Evolutionary conservation across 2,797 vertebrate species (phyloP).

Genomic region (Enteromius unitaeniatus): DNA sequence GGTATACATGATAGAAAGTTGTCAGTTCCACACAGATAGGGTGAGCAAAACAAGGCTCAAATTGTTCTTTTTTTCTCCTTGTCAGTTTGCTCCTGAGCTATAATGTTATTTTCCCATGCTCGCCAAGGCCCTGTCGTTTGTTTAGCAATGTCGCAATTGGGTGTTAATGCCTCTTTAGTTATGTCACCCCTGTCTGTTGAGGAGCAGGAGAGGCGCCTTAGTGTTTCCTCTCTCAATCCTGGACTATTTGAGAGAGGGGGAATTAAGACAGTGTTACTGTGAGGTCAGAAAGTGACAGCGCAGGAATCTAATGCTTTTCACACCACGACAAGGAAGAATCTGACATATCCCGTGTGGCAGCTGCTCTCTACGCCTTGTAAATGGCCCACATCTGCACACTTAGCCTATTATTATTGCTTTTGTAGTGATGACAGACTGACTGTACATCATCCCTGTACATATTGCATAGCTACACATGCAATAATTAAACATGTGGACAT

Average conservation of each 20-base stretch:
- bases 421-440: background rate
- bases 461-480: background rate
- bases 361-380: background rate
- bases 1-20: conserved; percentile 72
- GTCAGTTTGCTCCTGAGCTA: conserved; percentile 66
- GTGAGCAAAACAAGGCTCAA: conserved; percentile 68
- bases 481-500: background rate
- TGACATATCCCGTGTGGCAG: background rate
- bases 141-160: conserved; percentile 70
- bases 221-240: conserved; percentile 42
- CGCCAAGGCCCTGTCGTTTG: conserved; percentile 67
- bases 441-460: background rate
- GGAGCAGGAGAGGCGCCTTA: conserved; percentile 60
- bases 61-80: conserved; percentile 67
- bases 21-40: conserved; percentile 68
- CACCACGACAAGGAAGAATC: conserved; percentile 45
- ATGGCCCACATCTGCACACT: background rate
- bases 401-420: conserved; percentile 1
- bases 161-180: conserved; percentile 78
- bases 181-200: conserved; percentile 68
- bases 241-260: conserved; percentile 49
- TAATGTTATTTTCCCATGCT: conserved; percentile 77
- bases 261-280: conserved; percentile 51
- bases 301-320: conserved; percentile 46
- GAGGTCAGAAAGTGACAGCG: conserved; percentile 50